These are phyloP conservation scores for Smithornis capensis DNA, from an alignment of 2,113 vertebrate species.

Conservation along the genomic window DNA sequence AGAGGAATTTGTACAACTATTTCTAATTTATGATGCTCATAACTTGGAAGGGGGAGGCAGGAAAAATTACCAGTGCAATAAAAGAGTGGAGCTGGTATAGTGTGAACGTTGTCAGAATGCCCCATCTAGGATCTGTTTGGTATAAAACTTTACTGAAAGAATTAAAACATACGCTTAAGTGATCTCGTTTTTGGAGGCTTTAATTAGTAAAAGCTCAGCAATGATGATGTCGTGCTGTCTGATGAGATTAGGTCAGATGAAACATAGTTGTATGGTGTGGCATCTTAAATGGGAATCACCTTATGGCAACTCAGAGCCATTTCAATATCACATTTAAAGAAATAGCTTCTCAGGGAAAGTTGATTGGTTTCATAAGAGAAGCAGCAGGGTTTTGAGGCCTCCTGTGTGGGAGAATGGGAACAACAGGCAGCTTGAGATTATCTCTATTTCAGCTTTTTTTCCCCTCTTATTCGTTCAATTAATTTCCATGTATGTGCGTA, in stretches of 20 bases:
- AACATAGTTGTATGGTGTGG: not conserved
- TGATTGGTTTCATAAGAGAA: constrained; percentile 63
- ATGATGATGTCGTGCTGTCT: constrained; percentile 25
- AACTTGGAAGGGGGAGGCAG: not conserved
- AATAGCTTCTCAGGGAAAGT: constrained; percentile 54
- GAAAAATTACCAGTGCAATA: constrained; percentile 39
- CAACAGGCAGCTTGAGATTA: not conserved
- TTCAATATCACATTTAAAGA: constrained; percentile 32
- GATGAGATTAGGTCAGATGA: constrained; percentile 60
- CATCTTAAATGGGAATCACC: constrained; percentile 41
- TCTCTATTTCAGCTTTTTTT: not conserved
- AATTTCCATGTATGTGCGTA: not conserved
- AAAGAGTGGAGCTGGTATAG: not conserved
- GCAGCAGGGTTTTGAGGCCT: constrained; percentile 53
- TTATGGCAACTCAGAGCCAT: not conserved
- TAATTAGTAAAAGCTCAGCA: constrained; percentile 40
- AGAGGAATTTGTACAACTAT: not conserved
- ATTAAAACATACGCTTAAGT: constrained; percentile 37
- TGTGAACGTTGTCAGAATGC: constrained; percentile 23
- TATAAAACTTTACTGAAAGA: constrained; percentile 32
- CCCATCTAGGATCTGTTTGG: constrained; percentile 38
- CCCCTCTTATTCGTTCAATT: not conserved
- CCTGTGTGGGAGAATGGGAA: constrained; percentile 23
- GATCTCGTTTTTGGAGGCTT: constrained; percentile 1
- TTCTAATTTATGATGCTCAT: constrained; percentile 48